Conservation (phyloP, 2,113 vertebrate species). For the Trinectes maculatus region DNA sequence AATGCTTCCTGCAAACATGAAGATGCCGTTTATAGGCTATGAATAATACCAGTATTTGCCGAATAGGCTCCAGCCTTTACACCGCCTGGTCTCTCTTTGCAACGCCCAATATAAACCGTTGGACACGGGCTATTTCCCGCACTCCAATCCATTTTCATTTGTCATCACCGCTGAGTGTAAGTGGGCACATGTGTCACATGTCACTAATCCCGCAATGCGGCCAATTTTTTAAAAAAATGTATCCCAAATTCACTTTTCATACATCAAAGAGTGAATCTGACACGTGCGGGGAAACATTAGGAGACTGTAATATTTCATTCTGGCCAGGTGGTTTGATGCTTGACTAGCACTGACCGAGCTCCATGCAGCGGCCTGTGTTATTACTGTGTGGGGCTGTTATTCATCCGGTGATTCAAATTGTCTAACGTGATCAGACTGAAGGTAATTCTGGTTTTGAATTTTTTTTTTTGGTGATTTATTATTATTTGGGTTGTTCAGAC, state of each 20-base stretch:
- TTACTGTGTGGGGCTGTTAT: background rate
- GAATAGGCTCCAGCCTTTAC: slow-evolving; percentile 13
- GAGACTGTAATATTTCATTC: slow-evolving; percentile 29
- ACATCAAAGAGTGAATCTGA: slow-evolving; percentile 42
- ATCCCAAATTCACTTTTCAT: slow-evolving; percentile 32
- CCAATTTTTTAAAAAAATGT: slow-evolving; percentile 37
- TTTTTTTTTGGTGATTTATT: background rate
- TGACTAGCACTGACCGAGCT: background rate
- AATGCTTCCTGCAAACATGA: slow-evolving; percentile 25
- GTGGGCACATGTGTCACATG: slow-evolving; percentile 59
- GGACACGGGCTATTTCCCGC: slow-evolving; percentile 60
- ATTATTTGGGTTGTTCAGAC: background rate
- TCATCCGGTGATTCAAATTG: background rate
- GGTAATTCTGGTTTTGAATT: background rate
- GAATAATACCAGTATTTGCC: slow-evolving; percentile 40
- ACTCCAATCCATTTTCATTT: slow-evolving; percentile 50
- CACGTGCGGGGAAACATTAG: slow-evolving; percentile 38
- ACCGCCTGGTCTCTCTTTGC: slow-evolving; percentile 25
- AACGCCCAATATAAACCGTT: slow-evolving; percentile 48
- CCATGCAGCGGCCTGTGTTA: background rate
- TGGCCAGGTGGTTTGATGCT: slow-evolving; percentile 13
- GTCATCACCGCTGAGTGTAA: slow-evolving; percentile 48
- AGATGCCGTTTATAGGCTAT: slow-evolving; percentile 38
- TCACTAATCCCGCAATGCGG: slow-evolving; percentile 29
- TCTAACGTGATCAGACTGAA: background rate